Conservation (phyloP, 2,797 vertebrate species). For the Antrozous pallidus region DNA sequence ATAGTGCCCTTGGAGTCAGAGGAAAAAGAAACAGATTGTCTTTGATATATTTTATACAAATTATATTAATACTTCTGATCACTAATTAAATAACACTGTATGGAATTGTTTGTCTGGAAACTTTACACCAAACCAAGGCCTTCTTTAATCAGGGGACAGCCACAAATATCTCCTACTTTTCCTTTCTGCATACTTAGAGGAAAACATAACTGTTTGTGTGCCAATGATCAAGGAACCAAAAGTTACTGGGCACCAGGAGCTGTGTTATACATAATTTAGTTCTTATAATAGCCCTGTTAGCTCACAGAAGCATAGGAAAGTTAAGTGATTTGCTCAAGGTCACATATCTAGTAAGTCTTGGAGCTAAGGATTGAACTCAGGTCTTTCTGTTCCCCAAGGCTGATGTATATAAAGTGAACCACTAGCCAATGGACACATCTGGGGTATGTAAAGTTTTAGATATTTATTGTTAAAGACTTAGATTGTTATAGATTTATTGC, state of each 20-base stretch:
- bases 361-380: neutral
- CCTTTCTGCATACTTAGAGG: neutral
- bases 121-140: neutral
- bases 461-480: conserved; percentile 12
- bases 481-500: neutral
- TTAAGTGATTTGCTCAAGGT: neutral
- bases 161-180: neutral
- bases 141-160: neutral
- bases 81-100: conserved; percentile 42
- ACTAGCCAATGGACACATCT: neutral
- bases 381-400: neutral
- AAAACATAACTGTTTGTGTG: neutral
- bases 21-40: neutral
- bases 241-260: neutral
- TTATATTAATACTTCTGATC: neutral
- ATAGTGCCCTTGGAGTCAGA: neutral
- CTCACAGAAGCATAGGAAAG: neutral
- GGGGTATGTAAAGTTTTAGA: neutral
- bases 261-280: neutral
- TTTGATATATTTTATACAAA: conserved; percentile 15
- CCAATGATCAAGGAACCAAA: neutral
- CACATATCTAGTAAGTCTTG: neutral
- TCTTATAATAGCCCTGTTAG: neutral
- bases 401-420: neutral
- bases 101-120: neutral